Percentiles rank a stretch among this genome's conserved stretches.
These are phyloP conservation scores for Ophioninae sp. DNA, from an alignment of 2,888 invertebrate genomes.

Conservation along the genomic window DNA sequence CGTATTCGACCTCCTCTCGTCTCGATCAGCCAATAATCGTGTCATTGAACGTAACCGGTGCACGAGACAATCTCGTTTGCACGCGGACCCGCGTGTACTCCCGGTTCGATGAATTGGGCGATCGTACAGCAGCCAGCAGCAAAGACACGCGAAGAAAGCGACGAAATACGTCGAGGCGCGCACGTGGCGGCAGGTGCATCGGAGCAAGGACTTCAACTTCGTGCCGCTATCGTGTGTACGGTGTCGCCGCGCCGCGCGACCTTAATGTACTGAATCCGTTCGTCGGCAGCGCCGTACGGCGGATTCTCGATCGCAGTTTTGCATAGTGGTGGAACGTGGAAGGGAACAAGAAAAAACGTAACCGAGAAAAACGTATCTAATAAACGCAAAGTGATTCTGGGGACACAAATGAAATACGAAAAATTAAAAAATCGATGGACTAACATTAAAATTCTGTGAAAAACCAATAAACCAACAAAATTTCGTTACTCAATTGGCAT, in stretches of 20 bases:
- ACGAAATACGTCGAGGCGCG: constrained; percentile 2
- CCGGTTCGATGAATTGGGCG: constrained; percentile 53
- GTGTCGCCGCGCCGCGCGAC: not conserved
- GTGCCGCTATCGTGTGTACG: constrained; percentile 5
- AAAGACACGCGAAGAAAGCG: not conserved
- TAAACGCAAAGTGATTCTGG: no score
- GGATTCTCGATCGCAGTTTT: not conserved
- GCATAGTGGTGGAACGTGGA: not conserved
- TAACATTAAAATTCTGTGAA: not conserved
- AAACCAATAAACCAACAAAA: not conserved
- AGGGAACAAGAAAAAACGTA: not conserved
- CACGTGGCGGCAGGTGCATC: constrained; percentile 53
- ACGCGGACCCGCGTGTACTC: constrained; percentile 12
- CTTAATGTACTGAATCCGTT: not conserved
- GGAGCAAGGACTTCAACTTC: constrained; percentile 55
- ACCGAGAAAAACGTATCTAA: no score
- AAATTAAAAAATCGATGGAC: not conserved
- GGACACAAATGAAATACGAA: no score
- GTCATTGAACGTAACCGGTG: constrained; percentile 6
- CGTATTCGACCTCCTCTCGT: not conserved
- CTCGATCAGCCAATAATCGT: constrained; percentile 34
- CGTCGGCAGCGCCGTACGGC: not conserved
- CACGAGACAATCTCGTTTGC: constrained; percentile 4
- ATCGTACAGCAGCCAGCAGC: constrained; percentile 48
- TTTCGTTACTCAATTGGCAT: not conserved